Base-by-base conservation (phyloP, 1,140 invertebrate species). In the Coelopa frigida region DNA sequence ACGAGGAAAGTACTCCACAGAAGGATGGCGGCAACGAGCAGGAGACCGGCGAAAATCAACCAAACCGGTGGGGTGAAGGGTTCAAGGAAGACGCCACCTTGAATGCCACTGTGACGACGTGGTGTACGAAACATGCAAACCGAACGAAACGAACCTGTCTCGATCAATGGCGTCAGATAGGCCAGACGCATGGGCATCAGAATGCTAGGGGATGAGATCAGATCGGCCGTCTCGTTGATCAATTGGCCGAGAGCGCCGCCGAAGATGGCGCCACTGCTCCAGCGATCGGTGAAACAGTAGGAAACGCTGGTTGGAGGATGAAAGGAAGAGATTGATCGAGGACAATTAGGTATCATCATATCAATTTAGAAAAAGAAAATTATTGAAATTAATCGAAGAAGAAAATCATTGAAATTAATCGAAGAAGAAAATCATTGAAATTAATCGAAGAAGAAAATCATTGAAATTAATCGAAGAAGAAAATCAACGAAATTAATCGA, bases 81-180 rank as follows among this genome's bases (percentile, higher is more conserved):
- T 21, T 61, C 51, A 31, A 68, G 38, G 27, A 68, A 68, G 14
- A 59, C 58, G 15, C 55, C 46, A 29, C 53, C 51, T 0, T 64
- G 39, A 22, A 40, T 47, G 2, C 52, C 50, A 0, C 53, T 40
- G 3, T 58, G 57, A 11, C 46, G 48, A 35, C 53, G 63, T 27
- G 64, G 48, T 2, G 62, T 68, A 2, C 53, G 58, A 22, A 68
- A 68, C 41, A 68, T 57, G 48, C 65, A 68, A n/a, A 61, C 51
- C 17, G 60, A 58, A 12, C 53, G 53, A 44, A 68, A 68, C 4
- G 41, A 33, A 2, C 47, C 48, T 1, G 54, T 50, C 27, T 51
- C 51, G 5, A 54, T 44, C 1, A 65, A 6, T 0, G 53, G 26
- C 2, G 44, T 42, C 3, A 61, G 24, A 22, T 53, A 50, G 2